These are phyloP conservation scores for Brachyptera putata DNA, from an alignment of 2,888 invertebrate genomes.

Conservation along the genomic window DNA sequence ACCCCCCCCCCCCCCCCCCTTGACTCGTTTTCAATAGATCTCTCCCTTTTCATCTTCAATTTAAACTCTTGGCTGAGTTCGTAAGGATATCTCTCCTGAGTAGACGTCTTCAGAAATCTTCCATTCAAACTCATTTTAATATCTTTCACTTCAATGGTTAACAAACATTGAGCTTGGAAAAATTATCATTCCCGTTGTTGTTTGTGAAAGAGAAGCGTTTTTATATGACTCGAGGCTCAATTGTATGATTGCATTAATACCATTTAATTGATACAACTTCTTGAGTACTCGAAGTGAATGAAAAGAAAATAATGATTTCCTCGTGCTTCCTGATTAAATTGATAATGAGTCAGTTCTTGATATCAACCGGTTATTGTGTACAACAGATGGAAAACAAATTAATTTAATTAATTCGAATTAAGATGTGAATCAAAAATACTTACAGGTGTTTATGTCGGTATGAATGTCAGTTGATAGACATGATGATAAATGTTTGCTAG, in stretches of 20 bases:
- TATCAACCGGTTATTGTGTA: too few species aligned
- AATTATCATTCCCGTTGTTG: slow-evolving; percentile 11
- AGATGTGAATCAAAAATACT: too few species aligned
- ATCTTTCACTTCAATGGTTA: background rate
- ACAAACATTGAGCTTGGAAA: background rate
- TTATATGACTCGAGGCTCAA: background rate
- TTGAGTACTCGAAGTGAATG: background rate
- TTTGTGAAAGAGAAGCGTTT: background rate
- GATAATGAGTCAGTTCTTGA: too few species aligned
- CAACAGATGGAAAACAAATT: too few species aligned
- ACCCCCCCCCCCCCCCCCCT: too few species aligned
- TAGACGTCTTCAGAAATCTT: background rate
- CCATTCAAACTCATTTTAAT: slow-evolving; percentile 8
- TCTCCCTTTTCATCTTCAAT: slow-evolving; percentile 14
- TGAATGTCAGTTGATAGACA: too few species aligned
- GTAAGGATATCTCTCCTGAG: background rate
- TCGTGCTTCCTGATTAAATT: background rate
- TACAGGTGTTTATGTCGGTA: too few species aligned
- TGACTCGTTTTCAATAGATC: background rate
- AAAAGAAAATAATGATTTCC: slow-evolving; percentile 2
- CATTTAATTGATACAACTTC: slow-evolving; percentile 2
- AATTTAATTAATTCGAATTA: too few species aligned
- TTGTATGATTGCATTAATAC: background rate
- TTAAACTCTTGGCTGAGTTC: slow-evolving; percentile 4
- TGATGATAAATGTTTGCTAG: too few species aligned